Percentiles rank a stretch among this genome's conserved stretches.
Conservation (phyloP, 2,797 vertebrate species). For the Petrocephalus sullivani region DNA sequence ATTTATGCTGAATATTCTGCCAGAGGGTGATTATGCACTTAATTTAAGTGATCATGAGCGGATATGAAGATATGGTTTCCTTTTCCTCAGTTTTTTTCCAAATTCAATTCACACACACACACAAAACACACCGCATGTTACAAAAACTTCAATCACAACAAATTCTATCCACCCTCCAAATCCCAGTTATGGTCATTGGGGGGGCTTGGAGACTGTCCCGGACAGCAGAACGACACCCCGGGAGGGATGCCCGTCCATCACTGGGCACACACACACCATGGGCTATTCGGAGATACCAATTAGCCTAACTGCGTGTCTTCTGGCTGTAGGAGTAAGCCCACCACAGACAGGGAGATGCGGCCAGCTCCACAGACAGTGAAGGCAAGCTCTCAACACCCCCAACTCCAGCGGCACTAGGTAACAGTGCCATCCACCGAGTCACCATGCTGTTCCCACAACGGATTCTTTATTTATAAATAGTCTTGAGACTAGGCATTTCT, state of each 20-base stretch:
- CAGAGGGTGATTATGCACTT: not conserved
- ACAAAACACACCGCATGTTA: not conserved
- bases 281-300: not conserved
- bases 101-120: not conserved
- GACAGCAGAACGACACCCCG: not conserved
- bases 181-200: not conserved
- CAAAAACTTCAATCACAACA: not conserved
- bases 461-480: constrained; percentile 10
- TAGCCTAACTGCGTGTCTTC: not conserved
- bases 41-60: not conserved
- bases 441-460: not conserved
- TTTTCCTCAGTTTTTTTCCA: not conserved
- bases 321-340: not conserved
- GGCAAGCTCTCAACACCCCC: not conserved
- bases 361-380: not conserved
- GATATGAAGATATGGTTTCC: not conserved
- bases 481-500: not conserved
- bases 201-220: not conserved
- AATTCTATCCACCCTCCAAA: not conserved
- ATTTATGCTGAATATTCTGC: not conserved
- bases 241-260: not conserved
- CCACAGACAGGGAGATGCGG: not conserved
- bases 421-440: not conserved
- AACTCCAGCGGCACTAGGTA: not conserved
- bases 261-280: not conserved